These are phyloP conservation scores for Nesidiocoris tenuis DNA, from an alignment of 2,888 invertebrate genomes.

Conservation along the genomic window DNA sequence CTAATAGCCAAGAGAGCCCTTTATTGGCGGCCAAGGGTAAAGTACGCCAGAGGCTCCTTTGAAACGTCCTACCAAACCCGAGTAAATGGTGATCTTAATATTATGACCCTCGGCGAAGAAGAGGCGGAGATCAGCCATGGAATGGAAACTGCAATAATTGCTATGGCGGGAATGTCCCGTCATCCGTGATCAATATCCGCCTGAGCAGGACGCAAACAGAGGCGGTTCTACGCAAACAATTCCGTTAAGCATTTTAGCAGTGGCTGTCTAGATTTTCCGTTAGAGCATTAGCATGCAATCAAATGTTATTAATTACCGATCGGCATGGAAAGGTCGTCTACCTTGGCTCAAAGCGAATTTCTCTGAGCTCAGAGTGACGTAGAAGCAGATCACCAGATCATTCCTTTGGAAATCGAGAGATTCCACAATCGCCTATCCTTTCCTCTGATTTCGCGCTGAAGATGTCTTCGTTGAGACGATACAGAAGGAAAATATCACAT, in stretches of 20 bases:
- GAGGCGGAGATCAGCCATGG: neutral
- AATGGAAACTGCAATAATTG: neutral
- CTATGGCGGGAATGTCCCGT: neutral
- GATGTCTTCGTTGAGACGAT: too few relatives aligned
- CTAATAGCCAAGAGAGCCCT: neutral
- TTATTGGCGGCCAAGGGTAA: neutral
- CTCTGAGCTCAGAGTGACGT: too few relatives aligned
- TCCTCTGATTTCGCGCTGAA: too few relatives aligned
- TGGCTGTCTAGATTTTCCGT: neutral
- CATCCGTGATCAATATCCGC: neutral
- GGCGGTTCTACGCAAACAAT: neutral
- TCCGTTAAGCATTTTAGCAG: neutral
- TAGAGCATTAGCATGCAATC: neutral
- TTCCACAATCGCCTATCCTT: too few relatives aligned
- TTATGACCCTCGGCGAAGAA: neutral
- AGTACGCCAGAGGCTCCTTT: neutral
- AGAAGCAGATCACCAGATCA: too few relatives aligned
- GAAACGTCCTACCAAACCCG: neutral
- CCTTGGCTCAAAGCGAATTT: too few relatives aligned
- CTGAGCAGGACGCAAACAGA: neutral
- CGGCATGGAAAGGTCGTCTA: too few relatives aligned
- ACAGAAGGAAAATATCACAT: too few relatives aligned
- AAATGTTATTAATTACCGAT: neutral
- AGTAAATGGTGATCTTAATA: neutral
- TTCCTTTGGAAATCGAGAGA: too few relatives aligned